Evolutionary conservation across 2,797 vertebrate genomes (phyloP), one percentile per base, ranked within the genome.

Genomic region (Chelonia mydas): DNA sequence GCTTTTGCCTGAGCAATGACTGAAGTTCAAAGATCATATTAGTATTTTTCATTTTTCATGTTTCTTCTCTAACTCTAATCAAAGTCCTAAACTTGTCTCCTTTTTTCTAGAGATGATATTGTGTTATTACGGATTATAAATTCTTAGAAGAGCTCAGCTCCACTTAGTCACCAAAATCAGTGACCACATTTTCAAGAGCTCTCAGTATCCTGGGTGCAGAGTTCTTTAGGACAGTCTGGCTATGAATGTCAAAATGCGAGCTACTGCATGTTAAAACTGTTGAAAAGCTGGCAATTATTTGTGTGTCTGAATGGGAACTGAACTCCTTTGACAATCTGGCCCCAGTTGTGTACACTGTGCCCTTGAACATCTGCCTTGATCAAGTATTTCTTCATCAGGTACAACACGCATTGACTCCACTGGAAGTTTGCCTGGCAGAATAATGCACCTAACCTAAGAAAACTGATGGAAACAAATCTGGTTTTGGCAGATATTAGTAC

Each of bases 21-120:
- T 83, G 31, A 45, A 77, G 10, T 47, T 53, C 21, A 12, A 87
- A 88, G 15, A 90, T 21, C 31, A 23, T 41, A 84, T 57, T 7
- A 47, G 13, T 13, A 45, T 54, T 19, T 0, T 59, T 0, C 54
- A 89, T 23, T 12, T 51, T 82, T 72, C 28, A 13, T 81, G 7
- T 13, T 28, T 19, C 33, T 86, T 88, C 28, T 7, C 21, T 90
- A 23, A 2, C 65, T 87, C 78, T 80, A 77, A 87, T 77, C 33
- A 85, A 33, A 61, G 72, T n/a, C 25, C 2, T 55, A 83, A 25
- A 51, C 8, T 41, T 84, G 21, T 0, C 80, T 72, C 6, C 57
- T 59, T 59, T 28, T 78, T 84, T 84, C 57, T 11, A 19, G 37
- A 84, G 23, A 0, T 1, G 78, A 13, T n/a, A 33, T 1, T 37